Conservation (phyloP, 1,140 invertebrate species). For the Ericerus pela region DNA sequence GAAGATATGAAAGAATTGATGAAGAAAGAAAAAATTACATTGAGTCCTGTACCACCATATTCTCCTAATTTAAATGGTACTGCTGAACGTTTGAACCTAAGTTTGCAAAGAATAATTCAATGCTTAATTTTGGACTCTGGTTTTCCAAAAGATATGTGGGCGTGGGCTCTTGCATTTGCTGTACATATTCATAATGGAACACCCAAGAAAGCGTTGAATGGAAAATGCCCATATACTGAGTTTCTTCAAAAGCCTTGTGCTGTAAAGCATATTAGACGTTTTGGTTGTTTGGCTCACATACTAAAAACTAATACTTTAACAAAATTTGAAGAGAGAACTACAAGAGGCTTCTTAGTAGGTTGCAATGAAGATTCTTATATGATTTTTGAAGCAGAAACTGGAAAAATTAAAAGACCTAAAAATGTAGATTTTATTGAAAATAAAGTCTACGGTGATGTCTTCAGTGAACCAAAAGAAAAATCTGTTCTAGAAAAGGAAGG, state of each 20-base stretch:
- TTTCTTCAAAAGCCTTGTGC: not conserved
- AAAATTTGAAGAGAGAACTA: not conserved
- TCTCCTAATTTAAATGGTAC: not conserved
- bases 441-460: no score
- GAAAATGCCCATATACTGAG: not conserved
- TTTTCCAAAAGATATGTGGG: constrained; percentile 15
- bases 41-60: not conserved
- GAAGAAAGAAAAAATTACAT: not conserved
- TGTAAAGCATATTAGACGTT: not conserved
- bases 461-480: no score
- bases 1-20: not conserved
- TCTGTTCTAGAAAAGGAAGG: no score
- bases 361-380: not conserved
- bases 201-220: not conserved
- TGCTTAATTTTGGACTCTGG: constrained; percentile 7
- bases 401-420: no score
- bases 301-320: not conserved
- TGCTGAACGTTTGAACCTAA: not conserved
- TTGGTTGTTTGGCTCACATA: not conserved
- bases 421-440: no score
- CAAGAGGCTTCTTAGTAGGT: not conserved
- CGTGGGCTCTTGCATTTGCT: constrained; percentile 9
- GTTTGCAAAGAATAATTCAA: not conserved
- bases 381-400: not conserved
- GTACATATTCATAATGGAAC: constrained; percentile 9